Evolutionary conservation across 2,113 vertebrate species (phyloP), one percentile per base, ranked within the genome.

Genomic region (Sinocyclocheilus rhinocerous): DNA sequence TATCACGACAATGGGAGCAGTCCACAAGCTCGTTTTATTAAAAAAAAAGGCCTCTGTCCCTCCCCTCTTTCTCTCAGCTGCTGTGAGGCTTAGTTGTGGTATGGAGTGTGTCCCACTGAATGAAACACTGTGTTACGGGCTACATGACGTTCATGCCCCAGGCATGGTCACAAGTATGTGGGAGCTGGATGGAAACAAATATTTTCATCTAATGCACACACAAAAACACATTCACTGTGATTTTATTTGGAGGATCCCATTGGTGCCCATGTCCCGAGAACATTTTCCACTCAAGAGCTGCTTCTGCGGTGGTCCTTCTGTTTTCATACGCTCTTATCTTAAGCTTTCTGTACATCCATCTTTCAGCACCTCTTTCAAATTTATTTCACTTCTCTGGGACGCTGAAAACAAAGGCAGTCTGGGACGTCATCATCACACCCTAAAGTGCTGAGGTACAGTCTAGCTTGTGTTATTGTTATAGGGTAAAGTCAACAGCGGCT

Each of bases 31-130:
- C 18, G 72, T 89, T 78, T 72, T 52, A 89, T 84, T 72, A 82
- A 81, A 87, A 81, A 42, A 48, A 48, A 12, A 48, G 33, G 39
- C n/a, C 50, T 78, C 45, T 39, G 81, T 73, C 79, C 75, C 50
- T 42, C 77, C 84, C 76, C 61, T 87, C 29, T 65, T 83, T 22
- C 50, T 75, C 87, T 92, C 91, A 93, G 92, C 92, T 91, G 91
- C 90, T 88, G 87, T 42, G 79, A 83, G 59, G 61, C 86, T 92
- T 6, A 89, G 84, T 76, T 87, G 81, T 87, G 91, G 83, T 84
- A 84, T 89, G 86, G 61, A 57, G 82, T 59, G 85, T 29, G 8
- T 78, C 42, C 50, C 77, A 61, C 67, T 86, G 85, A 83, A 87
- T 83, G 50, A 84, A 45, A 75, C 75, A 84, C 87, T 89, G 78